Percentiles rank a stretch among this genome's conserved stretches.
These are phyloP conservation scores for Colletes collaris DNA, from an alignment of 2,888 invertebrate genomes.

Conservation along the genomic window DNA sequence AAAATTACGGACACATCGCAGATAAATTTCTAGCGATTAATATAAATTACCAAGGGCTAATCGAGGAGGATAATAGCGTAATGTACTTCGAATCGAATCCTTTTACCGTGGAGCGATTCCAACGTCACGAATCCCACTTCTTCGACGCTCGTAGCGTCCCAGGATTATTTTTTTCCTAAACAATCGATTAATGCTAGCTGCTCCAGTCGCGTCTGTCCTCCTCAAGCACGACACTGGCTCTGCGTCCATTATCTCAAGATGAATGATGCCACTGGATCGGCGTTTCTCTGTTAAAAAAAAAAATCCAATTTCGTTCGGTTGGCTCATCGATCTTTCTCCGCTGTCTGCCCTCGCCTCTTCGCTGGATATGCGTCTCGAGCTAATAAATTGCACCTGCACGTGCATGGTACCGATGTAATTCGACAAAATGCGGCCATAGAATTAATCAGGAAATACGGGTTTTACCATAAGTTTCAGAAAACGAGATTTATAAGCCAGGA, in stretches of 20 bases:
- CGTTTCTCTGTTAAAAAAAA: slow-evolving; percentile 30
- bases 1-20: not conserved
- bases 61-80: not conserved
- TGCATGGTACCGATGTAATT: slow-evolving; percentile 21
- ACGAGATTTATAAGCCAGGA: slow-evolving; percentile 11
- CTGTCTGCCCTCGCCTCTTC: slow-evolving; percentile 4
- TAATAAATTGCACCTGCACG: slow-evolving; percentile 55
- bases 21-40: too few species aligned
- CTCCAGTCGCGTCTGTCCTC: slow-evolving; percentile 7
- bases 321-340: slow-evolving; percentile 63
- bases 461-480: not conserved
- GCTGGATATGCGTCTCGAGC: slow-evolving; percentile 35
- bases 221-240: slow-evolving; percentile 21
- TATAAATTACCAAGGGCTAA: not conserved
- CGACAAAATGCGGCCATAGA: slow-evolving; percentile 17
- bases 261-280: slow-evolving; percentile 48
- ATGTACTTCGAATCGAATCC: not conserved
- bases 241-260: slow-evolving; percentile 56
- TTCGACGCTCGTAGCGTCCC: not conserved
- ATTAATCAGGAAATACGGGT: not conserved
- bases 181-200: slow-evolving; percentile 40
- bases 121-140: not conserved
- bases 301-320: slow-evolving; percentile 59
- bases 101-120: not conserved
- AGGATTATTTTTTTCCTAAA: slow-evolving; percentile 9